These are phyloP conservation scores for Gymnothorax reevesii DNA, from an alignment of 2,797 vertebrate genomes.

Conservation along the genomic window DNA sequence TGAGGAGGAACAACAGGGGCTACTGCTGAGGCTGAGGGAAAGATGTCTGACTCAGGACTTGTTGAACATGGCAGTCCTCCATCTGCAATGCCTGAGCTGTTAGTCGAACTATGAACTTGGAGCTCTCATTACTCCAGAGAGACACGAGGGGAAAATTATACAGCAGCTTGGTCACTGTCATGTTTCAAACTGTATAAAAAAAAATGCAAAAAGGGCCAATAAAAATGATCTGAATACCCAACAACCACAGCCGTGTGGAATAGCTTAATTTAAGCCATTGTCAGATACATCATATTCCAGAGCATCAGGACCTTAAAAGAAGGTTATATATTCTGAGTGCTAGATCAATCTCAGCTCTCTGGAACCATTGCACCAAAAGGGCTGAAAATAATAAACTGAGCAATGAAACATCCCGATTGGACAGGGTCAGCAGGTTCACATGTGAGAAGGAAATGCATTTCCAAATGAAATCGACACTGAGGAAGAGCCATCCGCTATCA, in stretches of 20 bases:
- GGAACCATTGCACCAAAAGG: background rate
- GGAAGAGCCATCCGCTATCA: background rate
- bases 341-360: background rate
- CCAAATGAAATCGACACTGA: background rate
- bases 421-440: background rate
- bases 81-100: background rate
- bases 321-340: slow-evolving; percentile 50
- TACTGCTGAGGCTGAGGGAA: background rate
- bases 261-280: slow-evolving; percentile 12
- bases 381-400: background rate
- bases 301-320: slow-evolving; percentile 39
- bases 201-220: slow-evolving; percentile 52
- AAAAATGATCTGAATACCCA: slow-evolving; percentile 53
- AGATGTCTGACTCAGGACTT: slow-evolving; percentile 16
- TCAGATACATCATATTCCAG: slow-evolving; percentile 18
- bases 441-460: background rate
- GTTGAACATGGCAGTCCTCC: slow-evolving; percentile 16
- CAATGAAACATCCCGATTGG: background rate
- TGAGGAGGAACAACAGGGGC: background rate
- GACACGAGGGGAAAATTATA: slow-evolving; percentile 23
- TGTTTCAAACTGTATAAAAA: background rate
- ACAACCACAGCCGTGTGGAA: slow-evolving; percentile 45
- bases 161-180: slow-evolving; percentile 37
- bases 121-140: slow-evolving; percentile 26
- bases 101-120: slow-evolving; percentile 1